Evolutionary conservation across 92 coral and sea anemone species (phyloP).

Genomic region (Pocillopora grandis): DNA sequence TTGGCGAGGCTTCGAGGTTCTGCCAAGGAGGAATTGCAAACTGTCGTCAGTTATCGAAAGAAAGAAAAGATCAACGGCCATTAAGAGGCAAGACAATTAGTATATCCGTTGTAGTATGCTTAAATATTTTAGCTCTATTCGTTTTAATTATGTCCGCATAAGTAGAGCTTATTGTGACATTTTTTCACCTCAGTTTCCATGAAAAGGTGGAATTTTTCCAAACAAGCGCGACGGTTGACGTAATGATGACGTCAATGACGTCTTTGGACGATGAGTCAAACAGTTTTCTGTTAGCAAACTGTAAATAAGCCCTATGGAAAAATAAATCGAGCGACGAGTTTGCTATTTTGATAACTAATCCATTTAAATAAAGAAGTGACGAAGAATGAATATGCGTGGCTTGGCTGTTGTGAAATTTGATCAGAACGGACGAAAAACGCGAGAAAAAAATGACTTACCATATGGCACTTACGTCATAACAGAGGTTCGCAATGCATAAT

Average conservation of each 20-base stretch:
- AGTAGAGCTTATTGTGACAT: background rate
- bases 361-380: background rate
- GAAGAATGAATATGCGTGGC: background rate
- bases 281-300: background rate
- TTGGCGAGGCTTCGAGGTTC: too few relatives aligned
- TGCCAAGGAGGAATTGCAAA: too few relatives aligned
- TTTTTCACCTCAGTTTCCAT: background rate
- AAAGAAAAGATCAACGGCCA: background rate
- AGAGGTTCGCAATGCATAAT: background rate
- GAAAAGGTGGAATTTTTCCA: slow-evolving; percentile 6
- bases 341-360: background rate
- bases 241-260: slow-evolving; percentile 16
- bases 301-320: slow-evolving; percentile 11
- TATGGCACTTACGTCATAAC: background rate
- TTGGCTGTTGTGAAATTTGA: background rate
- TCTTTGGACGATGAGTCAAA: slow-evolving; percentile 10
- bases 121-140: background rate
- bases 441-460: background rate
- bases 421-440: background rate
- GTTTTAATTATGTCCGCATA: background rate
- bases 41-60: too few relatives aligned
- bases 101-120: background rate
- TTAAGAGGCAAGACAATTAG: background rate
- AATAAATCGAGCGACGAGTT: background rate
- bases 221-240: slow-evolving; percentile 31